These are phyloP conservation scores for Corydoras maculifer DNA, from an alignment of 2,113 vertebrate species.

Conservation along the genomic window DNA sequence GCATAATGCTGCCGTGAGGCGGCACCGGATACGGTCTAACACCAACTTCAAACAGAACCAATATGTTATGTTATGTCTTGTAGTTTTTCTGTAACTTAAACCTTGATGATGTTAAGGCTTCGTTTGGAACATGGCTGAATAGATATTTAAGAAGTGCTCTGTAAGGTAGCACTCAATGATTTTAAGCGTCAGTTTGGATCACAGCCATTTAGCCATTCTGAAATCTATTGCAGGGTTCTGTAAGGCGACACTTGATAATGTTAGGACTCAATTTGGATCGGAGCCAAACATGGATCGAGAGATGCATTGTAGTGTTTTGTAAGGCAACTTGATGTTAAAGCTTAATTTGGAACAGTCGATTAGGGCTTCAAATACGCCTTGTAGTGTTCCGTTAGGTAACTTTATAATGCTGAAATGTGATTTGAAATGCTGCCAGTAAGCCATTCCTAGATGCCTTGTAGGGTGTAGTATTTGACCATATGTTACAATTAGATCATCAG, in stretches of 20 bases:
- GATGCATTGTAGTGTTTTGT: background rate
- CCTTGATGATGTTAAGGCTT: background rate
- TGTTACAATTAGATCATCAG: too few relatives aligned
- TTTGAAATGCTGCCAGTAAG: background rate
- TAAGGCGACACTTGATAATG: background rate
- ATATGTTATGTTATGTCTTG: too few relatives aligned
- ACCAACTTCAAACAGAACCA: too few relatives aligned
- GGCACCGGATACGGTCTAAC: too few relatives aligned
- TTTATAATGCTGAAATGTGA: background rate
- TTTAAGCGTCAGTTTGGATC: background rate
- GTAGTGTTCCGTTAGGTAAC: background rate
- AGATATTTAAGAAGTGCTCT: background rate
- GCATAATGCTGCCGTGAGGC: too few relatives aligned
- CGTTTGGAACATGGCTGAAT: too few relatives aligned
- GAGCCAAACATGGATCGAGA: background rate
- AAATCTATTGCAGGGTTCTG: too few relatives aligned
- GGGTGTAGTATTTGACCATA: too few relatives aligned
- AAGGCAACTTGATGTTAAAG: background rate
- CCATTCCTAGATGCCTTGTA: background rate
- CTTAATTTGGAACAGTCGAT: background rate
- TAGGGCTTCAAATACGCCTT: background rate
- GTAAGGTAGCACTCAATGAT: background rate
- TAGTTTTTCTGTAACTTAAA: background rate
- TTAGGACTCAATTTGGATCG: background rate
- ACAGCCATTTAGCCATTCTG: background rate